These are phyloP conservation scores for Alligator mississippiensis DNA, from an alignment of 2,113 vertebrate species.

Conservation along the genomic window DNA sequence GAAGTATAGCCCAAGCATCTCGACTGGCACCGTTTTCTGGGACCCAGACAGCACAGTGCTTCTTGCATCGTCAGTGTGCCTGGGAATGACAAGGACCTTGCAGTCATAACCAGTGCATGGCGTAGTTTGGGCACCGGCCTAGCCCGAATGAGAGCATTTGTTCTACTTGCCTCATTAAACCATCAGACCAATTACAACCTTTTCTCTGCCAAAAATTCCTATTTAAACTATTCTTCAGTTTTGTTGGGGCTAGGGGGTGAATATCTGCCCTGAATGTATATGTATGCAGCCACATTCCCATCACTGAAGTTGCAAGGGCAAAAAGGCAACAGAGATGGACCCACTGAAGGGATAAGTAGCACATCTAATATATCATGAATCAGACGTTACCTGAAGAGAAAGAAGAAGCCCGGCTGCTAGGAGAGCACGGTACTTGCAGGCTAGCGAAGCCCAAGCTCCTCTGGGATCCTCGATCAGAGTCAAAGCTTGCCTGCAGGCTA, in stretches of 20 bases:
- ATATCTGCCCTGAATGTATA: neutral
- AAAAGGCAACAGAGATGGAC: neutral
- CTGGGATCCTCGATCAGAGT: slow-evolving; percentile 88
- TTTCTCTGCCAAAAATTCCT: neutral
- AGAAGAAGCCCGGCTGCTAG: slow-evolving; percentile 81
- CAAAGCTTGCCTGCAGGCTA: slow-evolving; percentile 81
- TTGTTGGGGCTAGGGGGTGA: neutral
- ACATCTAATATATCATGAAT: fast-evolving
- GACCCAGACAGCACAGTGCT: neutral
- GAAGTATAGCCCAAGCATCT: neutral
- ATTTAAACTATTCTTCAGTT: neutral
- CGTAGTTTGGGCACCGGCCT: neutral
- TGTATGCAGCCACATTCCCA: neutral
- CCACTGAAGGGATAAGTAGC: neutral
- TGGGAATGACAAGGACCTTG: neutral
- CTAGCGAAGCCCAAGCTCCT: slow-evolving; percentile 87
- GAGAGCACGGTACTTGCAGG: slow-evolving; percentile 83
- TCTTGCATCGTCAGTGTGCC: neutral
- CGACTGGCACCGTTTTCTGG: too few species aligned
- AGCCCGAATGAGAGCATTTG: neutral
- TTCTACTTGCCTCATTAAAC: too few species aligned
- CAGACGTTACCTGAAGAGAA: slow-evolving; percentile 84
- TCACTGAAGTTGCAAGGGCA: fast-evolving
- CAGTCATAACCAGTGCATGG: neutral
- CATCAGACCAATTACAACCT: neutral